Evolutionary conservation across 2,888 invertebrate species (phyloP).

Genomic region (Scelioninae gen. 1): DNA sequence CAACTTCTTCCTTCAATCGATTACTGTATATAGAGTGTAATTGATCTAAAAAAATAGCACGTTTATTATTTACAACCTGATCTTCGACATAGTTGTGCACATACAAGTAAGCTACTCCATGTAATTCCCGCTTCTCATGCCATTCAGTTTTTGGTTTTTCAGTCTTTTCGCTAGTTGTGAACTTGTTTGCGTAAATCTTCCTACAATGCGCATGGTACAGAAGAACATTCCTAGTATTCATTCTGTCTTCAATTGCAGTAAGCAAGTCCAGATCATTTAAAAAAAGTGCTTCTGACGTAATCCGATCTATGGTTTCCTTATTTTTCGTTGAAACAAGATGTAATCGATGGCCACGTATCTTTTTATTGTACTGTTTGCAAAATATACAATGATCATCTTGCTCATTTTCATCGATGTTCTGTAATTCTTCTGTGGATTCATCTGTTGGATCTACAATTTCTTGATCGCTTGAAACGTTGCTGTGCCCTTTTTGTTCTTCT

Average conservation of each 20-base stretch:
- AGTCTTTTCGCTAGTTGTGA: too few relatives aligned
- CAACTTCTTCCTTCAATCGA: constrained; percentile 9
- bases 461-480: neutral
- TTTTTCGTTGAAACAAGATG: constrained; percentile 1
- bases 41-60: constrained; percentile 17
- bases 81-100: constrained; percentile 1
- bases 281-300: neutral
- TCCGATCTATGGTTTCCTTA: neutral
- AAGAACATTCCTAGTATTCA: constrained; percentile 7
- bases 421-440: neutral
- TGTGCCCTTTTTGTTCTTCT: neutral
- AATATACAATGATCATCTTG: constrained; percentile 8
- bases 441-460: neutral
- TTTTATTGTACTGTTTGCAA: constrained; percentile 1
- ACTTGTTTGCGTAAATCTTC: too few relatives aligned
- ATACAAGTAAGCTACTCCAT: neutral
- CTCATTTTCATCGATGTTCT: neutral
- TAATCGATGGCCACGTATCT: neutral
- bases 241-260: constrained; percentile 2
- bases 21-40: constrained; percentile 14
- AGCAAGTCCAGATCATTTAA: neutral
- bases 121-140: constrained; percentile 18
- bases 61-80: constrained; percentile 4
- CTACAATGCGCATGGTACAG: neutral
- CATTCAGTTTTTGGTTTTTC: constrained; percentile 17